Evolutionary conservation across 2,888 invertebrate species (phyloP), one percentile per base, ranked within the genome.

Genomic region (Gibbula magus): DNA sequence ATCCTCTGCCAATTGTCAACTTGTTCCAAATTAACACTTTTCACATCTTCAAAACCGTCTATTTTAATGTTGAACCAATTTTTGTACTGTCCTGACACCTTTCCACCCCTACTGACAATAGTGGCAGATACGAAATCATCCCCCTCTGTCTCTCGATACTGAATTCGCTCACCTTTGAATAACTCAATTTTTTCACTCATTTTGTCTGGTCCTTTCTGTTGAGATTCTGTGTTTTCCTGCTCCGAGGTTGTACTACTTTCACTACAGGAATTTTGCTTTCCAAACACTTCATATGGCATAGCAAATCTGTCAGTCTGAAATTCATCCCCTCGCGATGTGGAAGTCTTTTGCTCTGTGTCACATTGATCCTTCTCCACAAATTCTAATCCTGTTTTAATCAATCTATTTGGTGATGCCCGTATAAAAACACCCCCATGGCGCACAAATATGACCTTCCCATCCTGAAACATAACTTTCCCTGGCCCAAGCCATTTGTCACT

Each of bases 401-500:
- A 53, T 66, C 83, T 77, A 52, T 79, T 83, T 16, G 80, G 80
- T n/a, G 80, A 80, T 7, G 82, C 81, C 8, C 84, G 45, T 13
- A 85, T 77, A 80, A 84, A 82, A 18, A 73, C 56, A 25, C 81
- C 82, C 20, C 82, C 83, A 79, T 78, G 83, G 5, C 81, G 61
- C 2, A 83, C 81, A 78, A 84, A 84, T 7, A 84, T 61, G 22
- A 84, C 79, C 51, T 79, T 83, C 2, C 83, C 85, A 79, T 84
- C 81, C 73, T 83, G 87, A 79, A 74, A 87, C 83, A 81, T 81
- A 74, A 82, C 87, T 80, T 79, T 87, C 80, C 75, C 79, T 85
- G 75, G 83, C 18, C 82, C 80, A 16, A 76, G 51, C 80, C 83
- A 83, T 53, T 52, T 29, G 10, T 75, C 75, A 52, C 75, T 53